Percentiles rank a stretch among this genome's conserved stretches.
Conservation (phyloP, 2,113 vertebrate genomes). For the Tonatia bakeri region DNA sequence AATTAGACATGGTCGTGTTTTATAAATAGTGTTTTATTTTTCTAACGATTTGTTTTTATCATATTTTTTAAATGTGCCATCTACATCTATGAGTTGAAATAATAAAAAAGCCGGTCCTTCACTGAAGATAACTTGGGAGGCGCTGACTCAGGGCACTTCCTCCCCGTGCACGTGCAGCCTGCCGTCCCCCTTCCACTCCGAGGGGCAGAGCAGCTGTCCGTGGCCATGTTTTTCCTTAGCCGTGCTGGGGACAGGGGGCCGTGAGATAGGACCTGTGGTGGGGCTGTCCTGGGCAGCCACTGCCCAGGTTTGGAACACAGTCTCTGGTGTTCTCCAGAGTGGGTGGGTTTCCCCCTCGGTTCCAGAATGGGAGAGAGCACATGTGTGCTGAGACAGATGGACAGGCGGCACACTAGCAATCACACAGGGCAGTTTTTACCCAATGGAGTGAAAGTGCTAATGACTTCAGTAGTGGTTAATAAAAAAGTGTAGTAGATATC, state of each 20-base stretch:
- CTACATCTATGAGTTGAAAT: neutral
- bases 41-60: neutral
- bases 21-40: neutral
- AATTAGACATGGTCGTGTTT: neutral
- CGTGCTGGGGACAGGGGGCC: neutral
- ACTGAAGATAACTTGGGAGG: neutral
- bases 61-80: neutral
- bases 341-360: neutral
- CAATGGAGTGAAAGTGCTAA: neutral
- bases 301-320: neutral
- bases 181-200: rapidly evolving
- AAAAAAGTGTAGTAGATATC: neutral
- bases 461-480: neutral
- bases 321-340: neutral
- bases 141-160: neutral
- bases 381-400: rapidly evolving
- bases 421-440: neutral
- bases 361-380: neutral
- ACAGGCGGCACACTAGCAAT: neutral
- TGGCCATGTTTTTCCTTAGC: neutral
- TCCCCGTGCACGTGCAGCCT: too few species aligned
- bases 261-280: rapidly evolving
- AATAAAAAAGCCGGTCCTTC: neutral
- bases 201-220: neutral
- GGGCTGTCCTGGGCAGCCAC: neutral